These are phyloP conservation scores for Dendrophyllia cribrosa DNA, from an alignment of 64 coral and sea anemone species.

Conservation along the genomic window DNA sequence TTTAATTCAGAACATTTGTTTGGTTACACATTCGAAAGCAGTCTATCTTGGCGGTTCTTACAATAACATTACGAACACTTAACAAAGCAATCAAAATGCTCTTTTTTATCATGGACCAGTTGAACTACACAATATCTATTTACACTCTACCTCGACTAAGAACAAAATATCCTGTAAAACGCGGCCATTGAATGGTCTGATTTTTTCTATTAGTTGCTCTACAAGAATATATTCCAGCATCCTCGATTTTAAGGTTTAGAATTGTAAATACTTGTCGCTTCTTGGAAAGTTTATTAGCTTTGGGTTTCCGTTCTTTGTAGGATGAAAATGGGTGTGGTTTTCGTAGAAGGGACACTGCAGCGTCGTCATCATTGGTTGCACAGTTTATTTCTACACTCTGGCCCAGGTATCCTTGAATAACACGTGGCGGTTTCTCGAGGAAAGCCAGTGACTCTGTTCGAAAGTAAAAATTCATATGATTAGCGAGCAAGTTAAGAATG, in stretches of 20 bases:
- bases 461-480: neutral
- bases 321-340: neutral
- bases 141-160: neutral
- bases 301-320: neutral
- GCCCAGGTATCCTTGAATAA: neutral
- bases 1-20: too few species aligned
- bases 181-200: neutral
- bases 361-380: neutral
- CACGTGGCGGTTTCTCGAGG: neutral
- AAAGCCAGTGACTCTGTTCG: neutral
- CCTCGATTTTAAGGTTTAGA: neutral
- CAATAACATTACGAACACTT: too few species aligned
- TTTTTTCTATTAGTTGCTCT: neutral
- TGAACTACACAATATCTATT: too few species aligned
- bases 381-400: conserved; percentile 1
- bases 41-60: too few species aligned
- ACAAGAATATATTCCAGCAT: conserved; percentile 17
- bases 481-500: too few species aligned
- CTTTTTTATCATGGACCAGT: too few species aligned
- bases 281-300: neutral
- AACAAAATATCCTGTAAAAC: neutral
- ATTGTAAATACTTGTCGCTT: conserved; percentile 1
- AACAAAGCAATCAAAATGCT: too few species aligned
- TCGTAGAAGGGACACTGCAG: neutral
- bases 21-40: too few species aligned